Base-by-base conservation (phyloP, 2,888 invertebrate species). In the Cataglyphis livida region DNA sequence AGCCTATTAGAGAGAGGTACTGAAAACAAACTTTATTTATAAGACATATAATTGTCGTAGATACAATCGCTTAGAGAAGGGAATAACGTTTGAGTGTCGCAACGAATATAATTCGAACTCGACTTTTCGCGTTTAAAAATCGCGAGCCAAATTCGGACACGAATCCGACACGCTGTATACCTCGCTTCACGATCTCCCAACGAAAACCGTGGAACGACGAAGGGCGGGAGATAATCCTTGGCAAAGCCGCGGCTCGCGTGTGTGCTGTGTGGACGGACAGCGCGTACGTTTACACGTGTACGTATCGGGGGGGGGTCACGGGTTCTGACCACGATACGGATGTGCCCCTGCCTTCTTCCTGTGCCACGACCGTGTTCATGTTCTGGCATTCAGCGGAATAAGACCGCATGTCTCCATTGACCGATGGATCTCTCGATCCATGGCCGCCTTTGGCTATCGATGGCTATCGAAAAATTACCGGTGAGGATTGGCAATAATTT, bases 281-380 rank as follows among this genome's bases (percentile, higher is more conserved):
- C 87, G 88, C 90, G 90, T 86, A 86, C 84, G 89, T 87, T 81
- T 84, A 79, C 68, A 82, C 78, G 79, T 84, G 85, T 85, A 84
- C 76, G 85, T 87, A 85, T 86, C 89, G 91, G 94, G 94, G 94
- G 93, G 94, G 94, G 93, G 94, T 94, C 94, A 94, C 94, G 94
- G 94, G 91, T 91, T 92, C 92, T 94, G 94, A 92, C 91, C 94
- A 94, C 94, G 93, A 92, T 94, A 94, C 94, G 94, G 94, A 94
- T 94, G 94, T 94, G 94, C 94, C 94, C 93, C 94, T 94, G 94
- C 94, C 94, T 93, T 94, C 94, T 94, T 94, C 94, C 94, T 94
- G 94, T 94, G 92, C 90, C 89, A 89, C 92, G 90, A 92, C 91
- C 91, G 91, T 89, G 91, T 90, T 90, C 92, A 87, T 91, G 91